Evolutionary conservation across 23 tunicate species (phyloP).

Genomic region (Styela plicata): DNA sequence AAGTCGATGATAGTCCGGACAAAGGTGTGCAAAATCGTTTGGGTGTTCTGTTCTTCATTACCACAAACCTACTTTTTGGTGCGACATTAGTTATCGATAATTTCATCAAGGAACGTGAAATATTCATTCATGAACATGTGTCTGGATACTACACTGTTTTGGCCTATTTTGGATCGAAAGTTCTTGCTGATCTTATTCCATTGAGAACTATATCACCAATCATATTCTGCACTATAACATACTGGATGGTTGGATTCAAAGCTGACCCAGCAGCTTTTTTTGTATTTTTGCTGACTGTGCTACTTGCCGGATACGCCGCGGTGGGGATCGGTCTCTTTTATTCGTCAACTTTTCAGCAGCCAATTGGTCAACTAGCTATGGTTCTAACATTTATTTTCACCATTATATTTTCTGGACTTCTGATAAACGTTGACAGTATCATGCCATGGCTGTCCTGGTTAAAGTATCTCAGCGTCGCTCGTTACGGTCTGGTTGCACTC

Average conservation of each 20-base stretch:
- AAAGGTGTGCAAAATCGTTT: slow-evolving; percentile 95
- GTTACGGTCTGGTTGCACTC: slow-evolving; percentile 45
- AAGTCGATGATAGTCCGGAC: slow-evolving; percentile 59
- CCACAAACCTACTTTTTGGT: slow-evolving; percentile 77
- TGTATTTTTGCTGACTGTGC: slow-evolving; percentile 51
- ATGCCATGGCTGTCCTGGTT: slow-evolving; percentile 88
- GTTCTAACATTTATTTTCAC: slow-evolving; percentile 69
- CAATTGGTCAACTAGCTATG: slow-evolving; percentile 60
- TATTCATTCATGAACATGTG: slow-evolving; percentile 78
- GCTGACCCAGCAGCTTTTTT: slow-evolving; percentile 67
- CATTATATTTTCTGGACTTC: slow-evolving; percentile 77
- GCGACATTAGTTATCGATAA: slow-evolving; percentile 74
- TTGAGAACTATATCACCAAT: slow-evolving; percentile 82
- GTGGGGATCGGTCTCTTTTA: slow-evolving; percentile 77
- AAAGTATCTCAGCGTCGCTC: slow-evolving; percentile 69
- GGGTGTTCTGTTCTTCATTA: slow-evolving; percentile 84
- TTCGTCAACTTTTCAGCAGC: slow-evolving; percentile 52
- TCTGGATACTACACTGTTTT: slow-evolving; percentile 86
- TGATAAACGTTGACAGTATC: slow-evolving; percentile 60
- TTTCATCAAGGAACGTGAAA: slow-evolving; percentile 71
- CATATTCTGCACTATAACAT: slow-evolving; percentile 73
- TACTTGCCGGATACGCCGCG: slow-evolving; percentile 66
- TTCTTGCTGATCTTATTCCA: slow-evolving; percentile 89
- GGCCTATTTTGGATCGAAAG: slow-evolving; percentile 65
- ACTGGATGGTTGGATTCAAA: slow-evolving; percentile 97